Percentiles rank a stretch among this genome's conserved stretches.
These are phyloP conservation scores for Tribolium madens DNA, from an alignment of 1,140 invertebrate genomes.

Conservation along the genomic window DNA sequence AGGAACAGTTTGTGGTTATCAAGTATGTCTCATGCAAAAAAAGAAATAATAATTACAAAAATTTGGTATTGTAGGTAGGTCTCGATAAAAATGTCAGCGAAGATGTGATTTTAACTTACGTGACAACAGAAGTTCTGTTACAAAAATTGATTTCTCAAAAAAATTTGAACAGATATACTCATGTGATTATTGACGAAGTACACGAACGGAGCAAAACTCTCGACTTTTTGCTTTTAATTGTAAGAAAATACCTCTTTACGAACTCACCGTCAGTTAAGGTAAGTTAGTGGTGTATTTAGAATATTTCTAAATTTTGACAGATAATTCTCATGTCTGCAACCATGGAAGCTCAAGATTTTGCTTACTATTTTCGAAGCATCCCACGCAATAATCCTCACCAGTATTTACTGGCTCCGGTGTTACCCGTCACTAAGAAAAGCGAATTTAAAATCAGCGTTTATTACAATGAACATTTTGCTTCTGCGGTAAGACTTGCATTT, in stretches of 20 bases:
- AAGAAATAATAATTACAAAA: neutral
- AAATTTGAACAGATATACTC: constrained; percentile 81
- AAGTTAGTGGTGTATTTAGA: constrained; percentile 5
- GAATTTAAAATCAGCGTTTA: constrained; percentile 72
- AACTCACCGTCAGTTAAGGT: constrained; percentile 79
- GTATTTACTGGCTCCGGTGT: constrained; percentile 65
- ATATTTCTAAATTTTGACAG: constrained; percentile 63
- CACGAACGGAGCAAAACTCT: constrained; percentile 96
- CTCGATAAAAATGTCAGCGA: constrained; percentile 69
- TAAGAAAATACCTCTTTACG: constrained; percentile 83
- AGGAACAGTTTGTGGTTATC: constrained; percentile 89
- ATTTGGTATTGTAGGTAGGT: constrained; percentile 64
- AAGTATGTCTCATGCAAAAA: constrained; percentile 65
- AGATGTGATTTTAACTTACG: constrained; percentile 88
- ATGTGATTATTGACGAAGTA: constrained; percentile 95
- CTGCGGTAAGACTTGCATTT: neutral
- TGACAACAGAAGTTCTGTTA: constrained; percentile 85
- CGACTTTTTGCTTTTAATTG: constrained; percentile 88
- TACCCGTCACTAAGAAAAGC: constrained; percentile 70
- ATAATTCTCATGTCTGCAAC: constrained; percentile 92
- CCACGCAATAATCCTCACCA: constrained; percentile 1
- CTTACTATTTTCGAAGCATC: constrained; percentile 75
- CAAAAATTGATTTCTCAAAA: constrained; percentile 78
- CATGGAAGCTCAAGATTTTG: constrained; percentile 79
- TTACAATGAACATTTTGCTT: constrained; percentile 77